Conservation (phyloP, 2,113 vertebrate species). For the Barnardius zonarius region DNA sequence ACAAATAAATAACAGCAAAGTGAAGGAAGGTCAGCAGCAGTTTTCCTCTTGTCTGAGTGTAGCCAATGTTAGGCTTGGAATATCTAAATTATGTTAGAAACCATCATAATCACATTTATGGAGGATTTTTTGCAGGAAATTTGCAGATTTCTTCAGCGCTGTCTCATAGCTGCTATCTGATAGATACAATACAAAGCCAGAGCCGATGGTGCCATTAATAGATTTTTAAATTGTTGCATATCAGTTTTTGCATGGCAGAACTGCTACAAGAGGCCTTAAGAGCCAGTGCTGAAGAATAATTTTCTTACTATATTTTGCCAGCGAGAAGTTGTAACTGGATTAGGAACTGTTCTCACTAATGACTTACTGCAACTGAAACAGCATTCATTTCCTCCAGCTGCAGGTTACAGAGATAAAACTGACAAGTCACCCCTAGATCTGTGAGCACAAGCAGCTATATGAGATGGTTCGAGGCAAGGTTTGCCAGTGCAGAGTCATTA, state of each 20-base stretch:
- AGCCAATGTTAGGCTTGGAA: not conserved
- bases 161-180: not conserved
- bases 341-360: not conserved
- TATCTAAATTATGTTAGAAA: not conserved
- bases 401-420: not conserved
- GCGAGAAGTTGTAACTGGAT: not conserved
- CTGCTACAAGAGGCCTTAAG: not conserved
- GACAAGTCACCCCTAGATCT: not conserved
- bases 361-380: not conserved
- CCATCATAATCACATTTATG: not conserved
- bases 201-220: not conserved
- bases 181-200: not conserved
- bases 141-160: not conserved
- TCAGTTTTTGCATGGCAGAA: not conserved
- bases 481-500: not conserved
- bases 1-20: conserved; percentile 5
- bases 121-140: not conserved
- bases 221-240: not conserved
- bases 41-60: not conserved
- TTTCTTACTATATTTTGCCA: not conserved
- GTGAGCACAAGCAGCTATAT: not conserved
- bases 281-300: not conserved
- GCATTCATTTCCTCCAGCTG: not conserved
- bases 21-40: not conserved
- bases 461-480: not conserved